Evolutionary conservation across 2,888 invertebrate species (phyloP), one percentile per base, ranked within the genome.

Genomic region (Monoplex corrugatus): DNA sequence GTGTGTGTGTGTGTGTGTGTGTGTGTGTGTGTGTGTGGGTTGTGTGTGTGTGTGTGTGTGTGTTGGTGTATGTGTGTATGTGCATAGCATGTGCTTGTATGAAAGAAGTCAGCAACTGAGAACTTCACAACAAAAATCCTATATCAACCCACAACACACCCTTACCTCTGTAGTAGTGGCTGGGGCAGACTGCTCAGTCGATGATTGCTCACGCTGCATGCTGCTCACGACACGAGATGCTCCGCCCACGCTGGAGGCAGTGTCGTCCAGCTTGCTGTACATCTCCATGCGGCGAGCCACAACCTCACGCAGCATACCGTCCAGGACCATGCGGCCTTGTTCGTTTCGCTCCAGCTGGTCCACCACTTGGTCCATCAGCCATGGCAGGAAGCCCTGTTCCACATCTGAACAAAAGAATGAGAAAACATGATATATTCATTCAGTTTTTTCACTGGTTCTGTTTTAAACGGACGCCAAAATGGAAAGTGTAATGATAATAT

Each of bases 331-430:
- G 90, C 98, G 97, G 92, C 98, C 98, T 94, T 98, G 97, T 92
- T 98, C 97, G 96, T 98, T 97, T 91, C 97, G 97, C 93, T 98
- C 97, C 94, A 98, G 97, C 96, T 98, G 98, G 90, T 97, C 97
- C 86, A 98, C 97, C 85, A 98, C 98, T 96, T 98, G 98, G 87
- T 97, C 97, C 96, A 98, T 97, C 92, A 98, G 96, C 98, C 98
- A 98, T 87, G 98, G 98, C 97, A 98, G 97, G 96, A 98, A 98
- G 88, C 97, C 97, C 93, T 96, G 95, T 91, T 96, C 98, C 97
- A 96, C 95, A 92, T 96, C 96, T 96, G 93, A 6, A 92, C 91
- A 90, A 93, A 32, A 2, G 38, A 35, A 23, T 28, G 78, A 78
- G 78, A 78, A 78, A 16, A 78, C 16, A 19, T 32, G 0, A 78